Percentiles rank a stretch among this genome's conserved stretches.
These are phyloP conservation scores for Zaprionus africanus DNA, from an alignment of 1,140 invertebrate genomes.

Conservation along the genomic window DNA sequence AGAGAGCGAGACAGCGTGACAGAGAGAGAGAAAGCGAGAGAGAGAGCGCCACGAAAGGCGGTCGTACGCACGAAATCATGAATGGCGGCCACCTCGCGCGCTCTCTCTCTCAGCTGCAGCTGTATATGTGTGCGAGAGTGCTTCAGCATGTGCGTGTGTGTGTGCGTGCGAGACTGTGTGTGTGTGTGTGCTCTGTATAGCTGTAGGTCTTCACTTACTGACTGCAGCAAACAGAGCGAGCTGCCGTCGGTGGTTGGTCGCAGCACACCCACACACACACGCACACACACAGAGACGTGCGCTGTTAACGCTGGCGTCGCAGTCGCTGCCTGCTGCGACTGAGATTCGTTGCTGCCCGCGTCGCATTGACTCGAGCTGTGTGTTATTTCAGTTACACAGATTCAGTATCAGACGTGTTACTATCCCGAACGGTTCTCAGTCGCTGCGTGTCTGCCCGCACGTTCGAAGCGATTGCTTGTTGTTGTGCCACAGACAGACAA, in stretches of 20 bases:
- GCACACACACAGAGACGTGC: slow-evolving; percentile 12
- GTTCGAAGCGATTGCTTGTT: slow-evolving; percentile 31
- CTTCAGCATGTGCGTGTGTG: slow-evolving; percentile 3
- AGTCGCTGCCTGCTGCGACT: slow-evolving; percentile 39
- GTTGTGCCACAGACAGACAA: slow-evolving; percentile 19
- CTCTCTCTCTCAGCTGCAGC: slow-evolving; percentile 19
- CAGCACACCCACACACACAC: slow-evolving; percentile 38
- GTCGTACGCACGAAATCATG: slow-evolving; percentile 60
- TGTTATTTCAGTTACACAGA: slow-evolving; percentile 84
- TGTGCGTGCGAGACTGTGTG: slow-evolving; percentile 23
- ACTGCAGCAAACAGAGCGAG: slow-evolving; percentile 59
- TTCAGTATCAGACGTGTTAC: slow-evolving; percentile 84
- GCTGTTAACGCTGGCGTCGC: slow-evolving; percentile 30
- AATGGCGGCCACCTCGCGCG: slow-evolving; percentile 61
- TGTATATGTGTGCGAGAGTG: not conserved
- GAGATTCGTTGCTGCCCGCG: slow-evolving; percentile 23
- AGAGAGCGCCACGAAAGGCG: slow-evolving; percentile 52
- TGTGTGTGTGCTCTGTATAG: slow-evolving; percentile 37
- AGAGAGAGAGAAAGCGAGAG: slow-evolving; percentile 23
- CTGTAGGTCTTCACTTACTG: slow-evolving; percentile 76
- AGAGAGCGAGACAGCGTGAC: not conserved
- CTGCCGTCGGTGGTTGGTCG: slow-evolving; percentile 72
- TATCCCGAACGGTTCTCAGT: slow-evolving; percentile 79
- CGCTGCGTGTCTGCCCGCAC: slow-evolving; percentile 31
- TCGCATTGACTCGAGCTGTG: slow-evolving; percentile 71